phyloP scores from a whole-genome alignment of 2,888 invertebrate species.

The Leptopilina syphax region DNA sequence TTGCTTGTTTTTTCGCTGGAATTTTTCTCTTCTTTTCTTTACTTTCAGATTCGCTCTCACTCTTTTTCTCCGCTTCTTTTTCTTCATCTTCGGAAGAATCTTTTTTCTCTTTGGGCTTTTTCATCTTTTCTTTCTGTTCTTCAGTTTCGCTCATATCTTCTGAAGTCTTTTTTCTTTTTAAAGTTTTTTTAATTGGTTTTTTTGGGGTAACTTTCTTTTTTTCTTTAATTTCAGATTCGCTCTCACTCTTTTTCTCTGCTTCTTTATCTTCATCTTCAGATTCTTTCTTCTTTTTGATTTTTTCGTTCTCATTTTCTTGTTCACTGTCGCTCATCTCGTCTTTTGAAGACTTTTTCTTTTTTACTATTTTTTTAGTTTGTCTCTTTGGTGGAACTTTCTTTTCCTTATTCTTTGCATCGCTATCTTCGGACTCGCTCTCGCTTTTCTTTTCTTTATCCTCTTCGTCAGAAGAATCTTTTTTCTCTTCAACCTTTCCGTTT shows the following conservation, averaged over 20 bases:
- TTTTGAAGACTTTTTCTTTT: constrained; percentile 59
- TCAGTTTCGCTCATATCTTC: constrained; percentile 41
- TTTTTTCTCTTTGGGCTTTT: constrained; percentile 34
- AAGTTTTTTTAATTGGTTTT: constrained; percentile 63
- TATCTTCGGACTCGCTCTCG: constrained; percentile 39
- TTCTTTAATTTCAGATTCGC: constrained; percentile 1
- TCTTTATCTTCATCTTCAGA: constrained; percentile 33
- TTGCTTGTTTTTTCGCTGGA: neutral
- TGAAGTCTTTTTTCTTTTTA: constrained; percentile 60
- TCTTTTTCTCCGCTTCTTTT: constrained; percentile 41
- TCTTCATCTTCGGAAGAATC: constrained; percentile 22
- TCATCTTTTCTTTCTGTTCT: constrained; percentile 45
- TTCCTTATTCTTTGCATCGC: constrained; percentile 40
- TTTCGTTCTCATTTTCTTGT: constrained; percentile 46
- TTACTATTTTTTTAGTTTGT: constrained; percentile 64
- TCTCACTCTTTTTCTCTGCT: neutral
- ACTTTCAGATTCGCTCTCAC: constrained; percentile 15
- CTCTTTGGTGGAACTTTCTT: constrained; percentile 59
- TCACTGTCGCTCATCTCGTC: constrained; percentile 13
- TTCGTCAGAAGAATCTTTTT: constrained; percentile 11
- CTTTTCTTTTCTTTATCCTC: constrained; percentile 9
- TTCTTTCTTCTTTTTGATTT: constrained; percentile 5
- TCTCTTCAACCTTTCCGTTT: constrained; percentile 41
- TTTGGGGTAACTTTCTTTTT: constrained; percentile 56
- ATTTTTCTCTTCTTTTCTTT: too few relatives aligned